These are phyloP conservation scores for Orchesella flavescens DNA, from an alignment of 2,888 invertebrate genomes.

Conservation along the genomic window DNA sequence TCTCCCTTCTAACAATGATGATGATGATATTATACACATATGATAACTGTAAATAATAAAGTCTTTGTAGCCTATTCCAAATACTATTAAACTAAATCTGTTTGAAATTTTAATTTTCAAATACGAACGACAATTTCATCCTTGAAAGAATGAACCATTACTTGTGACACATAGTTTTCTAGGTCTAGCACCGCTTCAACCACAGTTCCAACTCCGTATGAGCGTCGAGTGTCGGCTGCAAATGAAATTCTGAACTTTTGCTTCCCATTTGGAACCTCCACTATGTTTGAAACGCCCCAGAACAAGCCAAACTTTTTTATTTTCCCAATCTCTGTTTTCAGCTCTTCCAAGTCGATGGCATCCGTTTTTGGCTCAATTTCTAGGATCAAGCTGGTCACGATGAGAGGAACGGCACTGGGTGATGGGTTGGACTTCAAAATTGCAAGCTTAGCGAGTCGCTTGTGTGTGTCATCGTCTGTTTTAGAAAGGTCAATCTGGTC, in stretches of 20 bases:
- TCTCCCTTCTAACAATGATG: no score
- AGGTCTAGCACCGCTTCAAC: constrained; percentile 58
- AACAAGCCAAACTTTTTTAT: constrained; percentile 58
- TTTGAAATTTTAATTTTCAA: constrained; percentile 13
- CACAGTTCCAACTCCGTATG: constrained; percentile 62
- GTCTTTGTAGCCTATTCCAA: not conserved
- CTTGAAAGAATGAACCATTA: constrained; percentile 48
- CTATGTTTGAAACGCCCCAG: constrained; percentile 51
- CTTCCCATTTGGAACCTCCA: not conserved
- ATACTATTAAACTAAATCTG: not conserved
- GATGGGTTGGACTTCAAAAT: constrained; percentile 32
- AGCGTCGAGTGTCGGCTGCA: constrained; percentile 52
- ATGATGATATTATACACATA: no score
- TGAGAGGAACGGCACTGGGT: constrained; percentile 16
- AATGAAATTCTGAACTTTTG: constrained; percentile 56
- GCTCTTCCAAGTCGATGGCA: constrained; percentile 41
- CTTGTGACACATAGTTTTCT: constrained; percentile 40
- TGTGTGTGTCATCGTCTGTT: constrained; percentile 51
- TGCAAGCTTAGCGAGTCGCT: constrained; percentile 53
- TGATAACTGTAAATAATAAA: not conserved
- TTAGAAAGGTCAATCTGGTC: constrained; percentile 52
- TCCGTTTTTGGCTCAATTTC: constrained; percentile 44
- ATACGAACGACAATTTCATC: constrained; percentile 52
- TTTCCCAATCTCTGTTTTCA: constrained; percentile 49
- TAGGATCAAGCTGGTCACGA: constrained; percentile 56